Conservation (phyloP, 2,113 vertebrate species). For the Sinocyclocheilus anophthalmus region DNA sequence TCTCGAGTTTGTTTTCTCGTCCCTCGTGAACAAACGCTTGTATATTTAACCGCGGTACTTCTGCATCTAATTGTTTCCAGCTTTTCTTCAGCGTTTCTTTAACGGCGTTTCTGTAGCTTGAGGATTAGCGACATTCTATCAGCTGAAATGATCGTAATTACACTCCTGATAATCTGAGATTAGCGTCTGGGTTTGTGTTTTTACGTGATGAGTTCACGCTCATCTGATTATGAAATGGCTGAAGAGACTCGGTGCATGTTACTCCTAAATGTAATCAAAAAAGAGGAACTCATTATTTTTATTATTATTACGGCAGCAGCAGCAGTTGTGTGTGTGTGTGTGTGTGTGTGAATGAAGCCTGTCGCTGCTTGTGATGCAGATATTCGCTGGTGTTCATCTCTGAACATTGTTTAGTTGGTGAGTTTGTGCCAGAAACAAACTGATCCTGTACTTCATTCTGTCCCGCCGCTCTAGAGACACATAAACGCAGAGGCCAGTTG, state of each 20-base stretch:
- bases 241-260: too few species aligned
- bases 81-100: background rate
- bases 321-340: too few species aligned
- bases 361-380: too few species aligned
- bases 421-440: too few species aligned
- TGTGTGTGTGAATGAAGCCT: too few species aligned
- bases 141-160: conserved; percentile 12
- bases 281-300: background rate
- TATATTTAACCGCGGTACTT: background rate
- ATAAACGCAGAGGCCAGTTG: too few species aligned
- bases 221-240: background rate
- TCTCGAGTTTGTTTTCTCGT: background rate
- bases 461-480: too few species aligned
- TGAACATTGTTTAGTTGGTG: too few species aligned
- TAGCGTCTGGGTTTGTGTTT: conserved; percentile 55
- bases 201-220: conserved; percentile 46
- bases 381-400: too few species aligned
- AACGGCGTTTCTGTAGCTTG: background rate
- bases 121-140: too few species aligned
- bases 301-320: too few species aligned
- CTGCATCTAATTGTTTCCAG: background rate
- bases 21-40: background rate
- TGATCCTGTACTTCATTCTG: too few species aligned
- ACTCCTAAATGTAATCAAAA: conserved; percentile 39
- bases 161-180: conserved; percentile 60